Percentiles rank a stretch among this genome's conserved stretches.
phyloP scores from a whole-genome alignment of 2,888 invertebrate genomes.

The Fragum sueziense region DNA sequence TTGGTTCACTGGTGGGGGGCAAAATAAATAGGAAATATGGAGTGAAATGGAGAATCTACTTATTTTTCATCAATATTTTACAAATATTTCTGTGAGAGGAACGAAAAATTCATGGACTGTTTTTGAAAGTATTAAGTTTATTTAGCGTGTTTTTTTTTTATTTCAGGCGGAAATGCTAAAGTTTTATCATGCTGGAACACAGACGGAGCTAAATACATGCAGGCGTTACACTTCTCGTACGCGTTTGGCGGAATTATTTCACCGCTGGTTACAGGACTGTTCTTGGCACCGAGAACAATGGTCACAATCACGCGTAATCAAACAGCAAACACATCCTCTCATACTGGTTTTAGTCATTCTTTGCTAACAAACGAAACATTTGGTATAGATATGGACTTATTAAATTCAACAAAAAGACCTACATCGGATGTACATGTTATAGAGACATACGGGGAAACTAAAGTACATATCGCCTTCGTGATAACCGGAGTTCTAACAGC shows the following conservation, averaged over 20 bases:
- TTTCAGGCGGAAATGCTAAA: constrained; percentile 77
- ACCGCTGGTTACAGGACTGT: constrained; percentile 81
- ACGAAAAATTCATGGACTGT: too few species aligned
- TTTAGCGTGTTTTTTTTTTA: too few species aligned
- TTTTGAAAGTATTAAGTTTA: too few species aligned
- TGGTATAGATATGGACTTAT: not conserved
- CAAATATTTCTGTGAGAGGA: too few species aligned
- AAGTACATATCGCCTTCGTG: constrained; percentile 58
- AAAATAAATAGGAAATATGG: too few species aligned
- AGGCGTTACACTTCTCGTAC: constrained; percentile 82
- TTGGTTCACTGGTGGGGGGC: too few species aligned
- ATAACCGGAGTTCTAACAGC: constrained; percentile 59
- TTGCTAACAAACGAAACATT: not conserved
- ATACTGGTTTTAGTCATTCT: too few species aligned
- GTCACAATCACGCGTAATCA: not conserved
- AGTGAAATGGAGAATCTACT: too few species aligned
- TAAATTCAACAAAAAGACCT: not conserved
- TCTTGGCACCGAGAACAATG: constrained; percentile 65
- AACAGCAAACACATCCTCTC: not conserved
- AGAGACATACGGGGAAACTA: constrained; percentile 38
- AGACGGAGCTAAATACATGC: constrained; percentile 80
- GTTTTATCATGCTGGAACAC: constrained; percentile 76
- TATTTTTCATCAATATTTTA: too few species aligned
- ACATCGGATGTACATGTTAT: not conserved
- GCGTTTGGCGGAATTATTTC: constrained; percentile 82